Evolutionary conservation across 2,888 invertebrate genomes (phyloP), one percentile per base, ranked within the genome.

Genomic region (Corythucha ciliata): DNA sequence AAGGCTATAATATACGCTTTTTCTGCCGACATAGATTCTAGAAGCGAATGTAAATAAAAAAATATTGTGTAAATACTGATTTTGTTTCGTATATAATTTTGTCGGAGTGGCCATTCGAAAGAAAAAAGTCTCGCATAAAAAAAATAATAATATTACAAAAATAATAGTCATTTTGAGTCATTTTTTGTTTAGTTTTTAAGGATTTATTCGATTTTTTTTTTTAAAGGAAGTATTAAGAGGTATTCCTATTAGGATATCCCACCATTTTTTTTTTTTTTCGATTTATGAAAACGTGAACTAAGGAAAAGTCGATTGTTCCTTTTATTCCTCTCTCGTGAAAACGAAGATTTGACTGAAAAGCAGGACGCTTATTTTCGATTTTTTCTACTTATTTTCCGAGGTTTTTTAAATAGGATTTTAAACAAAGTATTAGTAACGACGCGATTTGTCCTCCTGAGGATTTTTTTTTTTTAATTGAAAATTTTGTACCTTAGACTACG

Each of bases 1-100:
- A 78, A 78, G 77, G 78, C 78, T 77, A 77, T 76, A 74, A 74
- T 76, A 74, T 78, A 78, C 78, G 78, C 78, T 78, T 78, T 37
- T 37, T 47, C 24, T 47, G n/a, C n/a, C 39, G 36, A 41, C 26
- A 41, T 48, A 50, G 36, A 37, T 50, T 50, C 42, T 42, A 50
- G 44, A 42, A 37, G 10, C 8, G 14, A 8, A 37, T 37, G 14
- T 10, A 8, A 8, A 21, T 41, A 22, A 12, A 21, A 41, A 7
- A 22, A 22, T 10, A 10, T 41, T 10, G 16, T 25, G 21, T 48
- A 22, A 48, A 41, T 5, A 21, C 10, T 12, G 18, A 25, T 36
- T 41, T 48, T 48, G 12, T 36, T 25, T 14, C 20, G 29, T 3
- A 32, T 33, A 33, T 29, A 10, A 10, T 29, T 29, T 6, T 46